These are phyloP conservation scores for Prosopocoilus inquinatus DNA, from an alignment of 2,888 invertebrate genomes.

Conservation along the genomic window DNA sequence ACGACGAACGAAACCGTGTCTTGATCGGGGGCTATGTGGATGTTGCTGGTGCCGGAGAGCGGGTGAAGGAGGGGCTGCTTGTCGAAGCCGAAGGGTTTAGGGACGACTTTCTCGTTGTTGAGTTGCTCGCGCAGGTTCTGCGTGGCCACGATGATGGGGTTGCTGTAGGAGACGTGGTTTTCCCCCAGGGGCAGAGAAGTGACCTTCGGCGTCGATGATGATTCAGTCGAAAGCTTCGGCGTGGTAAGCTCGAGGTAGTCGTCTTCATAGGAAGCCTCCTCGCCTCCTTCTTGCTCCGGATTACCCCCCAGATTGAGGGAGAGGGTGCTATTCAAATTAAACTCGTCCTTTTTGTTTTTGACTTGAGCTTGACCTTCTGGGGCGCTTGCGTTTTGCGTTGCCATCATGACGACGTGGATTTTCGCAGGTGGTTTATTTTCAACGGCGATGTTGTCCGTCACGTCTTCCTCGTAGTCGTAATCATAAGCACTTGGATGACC, in stretches of 20 bases:
- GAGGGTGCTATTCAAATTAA: too few species aligned
- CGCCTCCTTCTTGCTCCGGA: not conserved
- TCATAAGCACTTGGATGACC: constrained; percentile 38
- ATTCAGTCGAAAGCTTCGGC: not conserved
- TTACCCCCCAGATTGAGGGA: not conserved
- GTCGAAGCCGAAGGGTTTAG: constrained; percentile 38
- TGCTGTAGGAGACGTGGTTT: constrained; percentile 38
- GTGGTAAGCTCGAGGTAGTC: not conserved
- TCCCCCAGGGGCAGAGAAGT: constrained; percentile 50
- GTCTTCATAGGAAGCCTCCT: not conserved
- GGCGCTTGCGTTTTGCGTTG: not conserved
- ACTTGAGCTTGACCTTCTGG: constrained; percentile 8
- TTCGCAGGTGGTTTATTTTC: constrained; percentile 32
- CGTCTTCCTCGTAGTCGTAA: constrained; percentile 36
- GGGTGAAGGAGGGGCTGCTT: constrained; percentile 41
- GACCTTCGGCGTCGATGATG: constrained; percentile 32
- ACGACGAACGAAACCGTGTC: constrained; percentile 64
- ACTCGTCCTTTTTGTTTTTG: too few species aligned
- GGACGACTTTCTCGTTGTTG: constrained; percentile 45
- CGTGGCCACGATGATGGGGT: constrained; percentile 45
- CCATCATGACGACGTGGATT: not conserved
- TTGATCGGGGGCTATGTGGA: constrained; percentile 63
- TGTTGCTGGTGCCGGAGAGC: constrained; percentile 60
- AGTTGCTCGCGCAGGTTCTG: constrained; percentile 48
- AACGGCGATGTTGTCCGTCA: constrained; percentile 39